phyloP scores from a whole-genome alignment of 2,888 invertebrate species.

The Urechis unicinctus region DNA sequence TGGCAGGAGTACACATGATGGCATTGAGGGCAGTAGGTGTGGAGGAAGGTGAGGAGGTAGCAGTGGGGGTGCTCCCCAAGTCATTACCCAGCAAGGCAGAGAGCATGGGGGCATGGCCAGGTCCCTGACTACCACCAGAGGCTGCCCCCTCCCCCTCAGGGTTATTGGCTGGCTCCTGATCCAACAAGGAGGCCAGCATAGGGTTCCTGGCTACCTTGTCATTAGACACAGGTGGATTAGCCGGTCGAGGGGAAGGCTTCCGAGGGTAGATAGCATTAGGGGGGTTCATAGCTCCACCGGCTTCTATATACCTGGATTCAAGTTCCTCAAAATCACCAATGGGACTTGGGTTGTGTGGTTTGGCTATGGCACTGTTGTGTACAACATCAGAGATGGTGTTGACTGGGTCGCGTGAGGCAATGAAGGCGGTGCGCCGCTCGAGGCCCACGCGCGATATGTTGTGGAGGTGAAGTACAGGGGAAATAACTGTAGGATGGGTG shows the following conservation, averaged over 20 bases:
- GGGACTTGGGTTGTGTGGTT: no score
- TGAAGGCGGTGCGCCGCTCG: constrained; percentile 15
- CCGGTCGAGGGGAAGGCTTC: background rate
- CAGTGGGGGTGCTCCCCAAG: background rate
- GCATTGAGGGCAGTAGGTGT: background rate
- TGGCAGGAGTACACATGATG: background rate
- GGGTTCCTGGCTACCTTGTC: constrained; percentile 34
- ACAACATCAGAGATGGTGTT: no score
- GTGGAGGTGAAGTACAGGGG: background rate
- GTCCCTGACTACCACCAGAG: background rate
- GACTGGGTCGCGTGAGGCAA: constrained; percentile 5
- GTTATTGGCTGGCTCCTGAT: constrained; percentile 17
- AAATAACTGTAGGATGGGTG: constrained; percentile 4
- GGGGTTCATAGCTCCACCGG: background rate
- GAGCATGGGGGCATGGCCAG: constrained; percentile 6
- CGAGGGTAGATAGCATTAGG: background rate
- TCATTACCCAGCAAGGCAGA: constrained; percentile 1
- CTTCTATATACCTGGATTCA: no score
- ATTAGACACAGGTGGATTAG: background rate
- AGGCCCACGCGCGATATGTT: constrained; percentile 10
- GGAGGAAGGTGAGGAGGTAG: constrained; percentile 1
- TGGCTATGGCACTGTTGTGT: no score
- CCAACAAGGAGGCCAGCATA: constrained; percentile 40
- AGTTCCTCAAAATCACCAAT: background rate
- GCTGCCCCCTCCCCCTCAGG: background rate